Conservation (phyloP, 1,140 invertebrate species). For the Callitettix versicolor region DNA sequence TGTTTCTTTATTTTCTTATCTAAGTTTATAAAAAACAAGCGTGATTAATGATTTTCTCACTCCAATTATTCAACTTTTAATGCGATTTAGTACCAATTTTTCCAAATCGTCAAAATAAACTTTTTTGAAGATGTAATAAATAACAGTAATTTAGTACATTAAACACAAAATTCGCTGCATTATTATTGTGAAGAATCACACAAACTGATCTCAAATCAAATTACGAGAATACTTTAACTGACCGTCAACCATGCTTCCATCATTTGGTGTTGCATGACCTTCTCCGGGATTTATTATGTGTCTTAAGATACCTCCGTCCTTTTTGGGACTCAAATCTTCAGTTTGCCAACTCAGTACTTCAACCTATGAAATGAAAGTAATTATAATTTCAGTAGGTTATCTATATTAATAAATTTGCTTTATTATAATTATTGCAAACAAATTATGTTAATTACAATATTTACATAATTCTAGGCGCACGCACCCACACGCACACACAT, state of each 20-base stretch:
- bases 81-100: not conserved
- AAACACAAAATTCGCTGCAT: not conserved
- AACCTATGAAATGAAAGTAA: slow-evolving; percentile 40
- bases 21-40: no score
- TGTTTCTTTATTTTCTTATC: no score
- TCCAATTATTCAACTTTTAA: no score
- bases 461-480: no score
- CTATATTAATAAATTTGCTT: no score
- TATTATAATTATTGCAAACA: no score
- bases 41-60: no score
- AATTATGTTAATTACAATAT: no score
- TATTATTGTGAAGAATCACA: slow-evolving; percentile 10
- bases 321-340: slow-evolving; percentile 76
- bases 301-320: slow-evolving; percentile 73
- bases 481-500: no score
- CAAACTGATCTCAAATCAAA: not conserved
- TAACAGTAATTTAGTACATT: no score
- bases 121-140: not conserved
- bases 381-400: no score
- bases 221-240: not conserved
- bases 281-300: slow-evolving; percentile 57
- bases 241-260: slow-evolving; percentile 31
- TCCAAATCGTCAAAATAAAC: not conserved
- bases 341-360: slow-evolving; percentile 75
- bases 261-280: slow-evolving; percentile 58